Conservation (phyloP, 23 tunicate genomes). For the Ascidia mentula region DNA sequence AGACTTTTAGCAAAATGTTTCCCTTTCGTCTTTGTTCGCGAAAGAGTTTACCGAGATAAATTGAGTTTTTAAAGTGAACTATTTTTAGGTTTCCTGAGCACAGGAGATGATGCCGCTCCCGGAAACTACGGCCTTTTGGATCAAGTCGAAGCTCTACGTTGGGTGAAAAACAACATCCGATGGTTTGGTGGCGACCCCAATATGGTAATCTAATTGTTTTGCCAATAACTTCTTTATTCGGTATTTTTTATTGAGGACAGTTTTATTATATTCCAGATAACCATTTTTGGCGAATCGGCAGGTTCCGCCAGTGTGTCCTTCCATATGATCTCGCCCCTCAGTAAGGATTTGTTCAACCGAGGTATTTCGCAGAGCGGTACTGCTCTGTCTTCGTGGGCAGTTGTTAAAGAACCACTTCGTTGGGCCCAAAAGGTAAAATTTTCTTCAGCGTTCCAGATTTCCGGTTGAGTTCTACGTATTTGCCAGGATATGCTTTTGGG, state of each 20-base stretch:
- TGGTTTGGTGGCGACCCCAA: slow-evolving; percentile 54
- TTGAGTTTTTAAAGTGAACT: no score
- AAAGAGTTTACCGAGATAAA: no score
- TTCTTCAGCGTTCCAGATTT: no score
- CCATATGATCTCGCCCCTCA: slow-evolving; percentile 54
- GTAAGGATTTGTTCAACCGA: slow-evolving; percentile 35
- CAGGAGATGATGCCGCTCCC: slow-evolving; percentile 55
- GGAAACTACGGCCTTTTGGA: slow-evolving; percentile 65
- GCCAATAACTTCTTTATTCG: background rate
- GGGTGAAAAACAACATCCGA: slow-evolving; percentile 73
- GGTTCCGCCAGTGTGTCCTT: slow-evolving; percentile 40
- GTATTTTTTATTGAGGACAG: background rate
- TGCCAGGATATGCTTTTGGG: background rate
- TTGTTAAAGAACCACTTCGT: slow-evolving; percentile 13
- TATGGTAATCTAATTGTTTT: slow-evolving; percentile 13
- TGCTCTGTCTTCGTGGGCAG: slow-evolving; percentile 51
- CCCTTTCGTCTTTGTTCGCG: no score
- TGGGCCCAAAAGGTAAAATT: slow-evolving; percentile 22
- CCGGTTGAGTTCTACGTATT: background rate
- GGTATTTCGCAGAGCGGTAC: slow-evolving; percentile 76
- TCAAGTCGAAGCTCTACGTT: slow-evolving; percentile 46
- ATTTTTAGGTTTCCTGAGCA: slow-evolving; percentile 58
- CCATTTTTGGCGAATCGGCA: slow-evolving; percentile 64
- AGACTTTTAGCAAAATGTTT: no score
- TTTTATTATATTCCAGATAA: slow-evolving; percentile 27